phyloP scores from a whole-genome alignment of 2,888 invertebrate species.

The Allygus modestus region DNA sequence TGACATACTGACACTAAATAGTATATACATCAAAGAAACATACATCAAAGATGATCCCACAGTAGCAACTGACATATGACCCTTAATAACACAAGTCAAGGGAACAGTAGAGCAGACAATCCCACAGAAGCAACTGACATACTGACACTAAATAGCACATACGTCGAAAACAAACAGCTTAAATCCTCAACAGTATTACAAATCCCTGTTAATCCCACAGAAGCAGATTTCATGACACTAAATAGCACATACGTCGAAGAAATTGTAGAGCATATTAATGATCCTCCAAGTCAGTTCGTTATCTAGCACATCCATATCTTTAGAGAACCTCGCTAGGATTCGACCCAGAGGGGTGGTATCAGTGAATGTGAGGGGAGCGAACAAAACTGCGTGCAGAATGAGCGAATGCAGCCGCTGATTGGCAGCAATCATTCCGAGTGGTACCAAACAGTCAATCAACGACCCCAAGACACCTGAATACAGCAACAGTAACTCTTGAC shows the following conservation, averaged over 20 bases:
- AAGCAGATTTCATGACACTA: background rate
- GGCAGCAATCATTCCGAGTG: conserved; percentile 83
- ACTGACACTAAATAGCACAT: too few species aligned
- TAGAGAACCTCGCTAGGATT: conserved; percentile 81
- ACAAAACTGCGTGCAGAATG: conserved; percentile 75
- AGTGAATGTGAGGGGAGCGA: conserved; percentile 76
- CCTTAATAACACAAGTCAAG: too few species aligned
- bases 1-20: too few species aligned
- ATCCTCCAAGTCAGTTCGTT: conserved; percentile 74
- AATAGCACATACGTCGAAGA: conserved; percentile 69
- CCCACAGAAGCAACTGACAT: too few species aligned
- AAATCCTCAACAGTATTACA: too few species aligned
- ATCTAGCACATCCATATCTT: conserved; percentile 79
- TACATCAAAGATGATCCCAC: too few species aligned
- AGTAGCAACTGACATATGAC: too few species aligned
- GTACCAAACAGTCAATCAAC: conserved; percentile 83
- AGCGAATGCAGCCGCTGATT: conserved; percentile 77
- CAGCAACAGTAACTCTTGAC: too few species aligned
- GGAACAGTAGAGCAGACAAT: too few species aligned
- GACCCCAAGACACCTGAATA: conserved; percentile 82
- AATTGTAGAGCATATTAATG: conserved; percentile 70
- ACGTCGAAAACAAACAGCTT: too few species aligned
- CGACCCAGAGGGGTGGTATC: conserved; percentile 82
- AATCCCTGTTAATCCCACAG: too few species aligned
- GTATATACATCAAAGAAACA: too few species aligned